Conservation (phyloP, 2,113 vertebrate genomes). For the Agapornis roseicollis region DNA sequence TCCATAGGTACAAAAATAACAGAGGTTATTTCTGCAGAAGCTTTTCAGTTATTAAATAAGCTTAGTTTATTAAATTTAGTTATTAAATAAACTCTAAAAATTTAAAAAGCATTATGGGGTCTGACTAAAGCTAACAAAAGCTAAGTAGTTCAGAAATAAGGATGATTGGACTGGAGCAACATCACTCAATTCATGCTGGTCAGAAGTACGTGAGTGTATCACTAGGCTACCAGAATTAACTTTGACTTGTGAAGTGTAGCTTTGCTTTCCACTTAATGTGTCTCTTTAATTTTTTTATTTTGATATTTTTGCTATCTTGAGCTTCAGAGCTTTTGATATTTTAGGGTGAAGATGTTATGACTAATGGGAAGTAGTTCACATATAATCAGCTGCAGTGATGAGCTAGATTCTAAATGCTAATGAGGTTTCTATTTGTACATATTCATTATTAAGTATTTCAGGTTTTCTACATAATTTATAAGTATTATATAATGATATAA, state of each 20-base stretch:
- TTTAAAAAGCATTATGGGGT: background rate
- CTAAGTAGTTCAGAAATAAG: slow-evolving; percentile 42
- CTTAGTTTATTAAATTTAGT: too few species aligned
- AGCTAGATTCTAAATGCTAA: background rate
- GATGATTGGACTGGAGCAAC: background rate
- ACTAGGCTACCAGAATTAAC: background rate
- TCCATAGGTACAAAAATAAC: background rate
- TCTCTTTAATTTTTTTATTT: background rate
- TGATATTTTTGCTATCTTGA: background rate
- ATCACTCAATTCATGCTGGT: background rate
- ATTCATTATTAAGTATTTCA: background rate
- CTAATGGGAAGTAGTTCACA: background rate
- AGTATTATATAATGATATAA: background rate
- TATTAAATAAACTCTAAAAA: slow-evolving; percentile 33
- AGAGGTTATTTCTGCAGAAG: background rate
- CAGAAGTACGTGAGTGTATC: background rate
- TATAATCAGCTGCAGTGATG: background rate
- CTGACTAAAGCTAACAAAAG: slow-evolving; percentile 37
- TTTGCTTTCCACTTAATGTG: slow-evolving; percentile 10
- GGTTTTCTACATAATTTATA: background rate
- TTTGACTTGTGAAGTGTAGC: background rate
- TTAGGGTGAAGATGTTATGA: background rate
- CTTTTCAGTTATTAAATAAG: slow-evolving; percentile 44
- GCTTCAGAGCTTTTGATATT: background rate
- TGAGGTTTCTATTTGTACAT: background rate